Percentiles rank a stretch among this genome's conserved stretches.
These are phyloP conservation scores for Oligia latruncula DNA, from an alignment of 2,888 invertebrate species.

Conservation along the genomic window DNA sequence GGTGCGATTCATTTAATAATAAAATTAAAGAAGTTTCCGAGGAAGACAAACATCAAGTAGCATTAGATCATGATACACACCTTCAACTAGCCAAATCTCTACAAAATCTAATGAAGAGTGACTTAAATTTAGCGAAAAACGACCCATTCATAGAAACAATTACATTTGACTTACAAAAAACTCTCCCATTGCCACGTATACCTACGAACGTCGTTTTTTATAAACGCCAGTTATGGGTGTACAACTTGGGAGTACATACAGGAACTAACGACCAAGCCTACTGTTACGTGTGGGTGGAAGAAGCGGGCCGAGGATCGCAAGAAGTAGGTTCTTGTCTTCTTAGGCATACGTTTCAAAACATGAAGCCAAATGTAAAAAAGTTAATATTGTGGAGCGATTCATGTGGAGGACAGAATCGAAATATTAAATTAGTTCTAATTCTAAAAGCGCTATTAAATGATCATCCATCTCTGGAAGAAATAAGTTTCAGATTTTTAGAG, in stretches of 20 bases:
- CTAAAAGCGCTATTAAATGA: background rate
- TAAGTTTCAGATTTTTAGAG: no score
- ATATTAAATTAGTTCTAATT: background rate
- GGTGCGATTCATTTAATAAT: conserved; percentile 9
- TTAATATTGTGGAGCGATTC: conserved; percentile 41
- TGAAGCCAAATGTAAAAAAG: background rate
- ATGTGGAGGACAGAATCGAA: conserved; percentile 52
- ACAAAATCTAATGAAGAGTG: no score
- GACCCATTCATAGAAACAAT: no score
- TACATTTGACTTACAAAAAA: no score
- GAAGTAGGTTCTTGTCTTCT: conserved; percentile 4
- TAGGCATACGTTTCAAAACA: background rate
- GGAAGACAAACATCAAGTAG: conserved; percentile 12
- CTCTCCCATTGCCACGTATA: no score
- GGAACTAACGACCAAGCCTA: background rate
- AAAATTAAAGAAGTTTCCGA: conserved; percentile 30
- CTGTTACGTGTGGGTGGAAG: conserved; percentile 1
- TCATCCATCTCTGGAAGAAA: conserved; percentile 6
- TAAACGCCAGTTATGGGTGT: no score
- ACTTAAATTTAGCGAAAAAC: no score
- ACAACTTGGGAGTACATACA: no score
- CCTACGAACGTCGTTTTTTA: no score
- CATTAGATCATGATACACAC: no score
- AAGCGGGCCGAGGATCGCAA: conserved; percentile 2
- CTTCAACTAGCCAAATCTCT: no score